Evolutionary conservation across 1,140 invertebrate species (phyloP).

Genomic region (Pogonomyrmex barbatus): DNA sequence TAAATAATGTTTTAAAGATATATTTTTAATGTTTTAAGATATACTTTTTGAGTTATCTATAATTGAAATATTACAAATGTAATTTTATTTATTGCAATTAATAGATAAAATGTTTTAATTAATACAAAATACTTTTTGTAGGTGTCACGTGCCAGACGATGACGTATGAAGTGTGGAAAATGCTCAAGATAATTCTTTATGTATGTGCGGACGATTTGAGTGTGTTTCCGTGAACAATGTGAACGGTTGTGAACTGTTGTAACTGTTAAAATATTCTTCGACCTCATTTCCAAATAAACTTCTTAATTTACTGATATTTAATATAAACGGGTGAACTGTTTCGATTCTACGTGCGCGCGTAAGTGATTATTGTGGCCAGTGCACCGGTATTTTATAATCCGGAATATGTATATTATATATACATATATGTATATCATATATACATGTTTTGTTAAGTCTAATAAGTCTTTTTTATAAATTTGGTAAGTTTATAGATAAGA

Average conservation of each 20-base stretch:
- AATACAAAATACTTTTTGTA: slow-evolving; percentile 67
- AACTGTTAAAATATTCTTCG: not conserved
- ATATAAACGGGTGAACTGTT: slow-evolving; percentile 15
- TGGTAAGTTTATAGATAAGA: slow-evolving; percentile 20
- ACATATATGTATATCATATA: no score
- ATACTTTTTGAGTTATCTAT: not conserved
- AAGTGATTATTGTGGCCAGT: slow-evolving; percentile 63
- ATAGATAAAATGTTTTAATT: not conserved
- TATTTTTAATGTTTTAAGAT: not conserved
- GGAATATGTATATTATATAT: slow-evolving; percentile 2
- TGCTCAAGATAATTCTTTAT: slow-evolving; percentile 40
- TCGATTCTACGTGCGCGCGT: slow-evolving; percentile 14
- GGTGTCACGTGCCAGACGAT: slow-evolving; percentile 83
- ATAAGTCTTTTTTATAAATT: not conserved
- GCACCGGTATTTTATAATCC: slow-evolving; percentile 45
- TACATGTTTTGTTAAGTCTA: not conserved
- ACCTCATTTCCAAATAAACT: slow-evolving; percentile 15
- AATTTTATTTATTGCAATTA: not conserved
- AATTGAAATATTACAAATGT: not conserved
- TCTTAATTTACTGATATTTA: slow-evolving; percentile 23
- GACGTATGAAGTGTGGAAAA: slow-evolving; percentile 63
- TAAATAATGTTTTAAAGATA: not conserved
- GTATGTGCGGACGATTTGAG: not conserved
- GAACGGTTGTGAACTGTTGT: slow-evolving; percentile 13
- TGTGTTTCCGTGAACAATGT: slow-evolving; percentile 18